Evolutionary conservation across 2,888 invertebrate genomes (phyloP).

Genomic region (Malthinus seriepunctatus): DNA sequence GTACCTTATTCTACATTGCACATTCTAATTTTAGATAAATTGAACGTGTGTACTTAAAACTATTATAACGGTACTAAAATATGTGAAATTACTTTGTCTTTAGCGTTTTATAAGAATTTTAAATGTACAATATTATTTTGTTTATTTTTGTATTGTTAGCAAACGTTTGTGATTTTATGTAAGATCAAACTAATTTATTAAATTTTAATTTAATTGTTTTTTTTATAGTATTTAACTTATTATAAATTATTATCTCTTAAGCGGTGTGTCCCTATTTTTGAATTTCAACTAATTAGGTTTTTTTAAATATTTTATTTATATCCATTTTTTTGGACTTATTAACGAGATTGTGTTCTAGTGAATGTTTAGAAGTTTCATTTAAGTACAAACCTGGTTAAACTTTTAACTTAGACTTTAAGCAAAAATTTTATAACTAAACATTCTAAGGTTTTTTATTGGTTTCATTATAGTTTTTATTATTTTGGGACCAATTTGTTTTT

Average conservation of each 20-base stretch:
- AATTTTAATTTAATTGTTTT: conserved; percentile 23
- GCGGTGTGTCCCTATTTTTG: no score
- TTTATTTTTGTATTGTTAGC: neutral
- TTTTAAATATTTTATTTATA: conserved; percentile 7
- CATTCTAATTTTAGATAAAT: no score
- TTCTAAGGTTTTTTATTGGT: neutral
- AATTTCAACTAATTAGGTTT: neutral
- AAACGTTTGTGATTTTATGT: conserved; percentile 20
- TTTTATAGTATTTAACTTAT: conserved; percentile 16
- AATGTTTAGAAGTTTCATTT: conserved; percentile 6
- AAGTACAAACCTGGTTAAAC: conserved; percentile 8
- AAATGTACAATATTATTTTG: no score
- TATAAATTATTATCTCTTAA: conserved; percentile 5
- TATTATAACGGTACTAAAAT: conserved; percentile 14
- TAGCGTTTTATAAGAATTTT: no score
- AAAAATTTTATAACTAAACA: neutral
- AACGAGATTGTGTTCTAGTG: no score
- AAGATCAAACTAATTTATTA: conserved; percentile 27
- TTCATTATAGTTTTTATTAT: conserved; percentile 1
- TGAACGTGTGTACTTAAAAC: conserved; percentile 21
- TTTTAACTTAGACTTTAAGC: conserved; percentile 2
- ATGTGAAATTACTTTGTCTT: neutral
- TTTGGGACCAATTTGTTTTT: conserved; percentile 25
- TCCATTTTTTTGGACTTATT: neutral
- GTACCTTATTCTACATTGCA: neutral